Base-by-base conservation (phyloP, 1,140 invertebrate species). In the Drosophila triauraria region DNA sequence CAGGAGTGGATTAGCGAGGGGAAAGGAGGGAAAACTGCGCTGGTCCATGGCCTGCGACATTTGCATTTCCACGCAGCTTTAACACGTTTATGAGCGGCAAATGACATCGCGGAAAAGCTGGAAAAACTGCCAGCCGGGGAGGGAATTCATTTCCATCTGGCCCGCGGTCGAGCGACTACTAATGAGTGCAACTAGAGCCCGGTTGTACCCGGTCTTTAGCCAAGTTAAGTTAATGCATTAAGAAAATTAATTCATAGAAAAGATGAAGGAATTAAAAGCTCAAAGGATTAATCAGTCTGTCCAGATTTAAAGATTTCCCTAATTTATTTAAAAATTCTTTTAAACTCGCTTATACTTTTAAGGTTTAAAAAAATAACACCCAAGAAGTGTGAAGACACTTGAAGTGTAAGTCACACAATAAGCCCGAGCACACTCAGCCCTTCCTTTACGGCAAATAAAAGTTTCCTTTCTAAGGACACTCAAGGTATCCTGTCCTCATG, bases 61-160 rank as follows among this genome's bases (percentile, higher is more conserved):
- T 76, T 80, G 78, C 81, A 83, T 85, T 83, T 85, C 65, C 79
- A 72, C 81, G 82, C 81, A 84, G 75, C 72, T 85, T 75, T 35
- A 60, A 74, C 77, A 85, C 81, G 83, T 82, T 83, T 71, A 62
- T 85, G 82, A 83, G 82, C 77, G 68, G 57, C 64, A 65, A 85
- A 84, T 80, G 68, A 51, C 69, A 59, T 30, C 27, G 70, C 40
- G 20, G 54, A 35, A 43, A 47, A 51, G 48, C 30, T 10, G 44
- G 32, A 12, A 48, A 59, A 56, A 25, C 35, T n/a, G 35, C n/a
- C 30, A 3, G 15, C 12, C 7, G 20, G 13, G 46, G 3, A 12
- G 23, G 51, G 53, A 60, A 58, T 38, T 71, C 8, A 50, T 59
- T 74, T 72, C 68, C 70, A 72, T 72, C 54, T 72, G 70, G 17